Base-by-base conservation (phyloP, 2,888 invertebrate genomes). In the Drosophila pullipes region DNA sequence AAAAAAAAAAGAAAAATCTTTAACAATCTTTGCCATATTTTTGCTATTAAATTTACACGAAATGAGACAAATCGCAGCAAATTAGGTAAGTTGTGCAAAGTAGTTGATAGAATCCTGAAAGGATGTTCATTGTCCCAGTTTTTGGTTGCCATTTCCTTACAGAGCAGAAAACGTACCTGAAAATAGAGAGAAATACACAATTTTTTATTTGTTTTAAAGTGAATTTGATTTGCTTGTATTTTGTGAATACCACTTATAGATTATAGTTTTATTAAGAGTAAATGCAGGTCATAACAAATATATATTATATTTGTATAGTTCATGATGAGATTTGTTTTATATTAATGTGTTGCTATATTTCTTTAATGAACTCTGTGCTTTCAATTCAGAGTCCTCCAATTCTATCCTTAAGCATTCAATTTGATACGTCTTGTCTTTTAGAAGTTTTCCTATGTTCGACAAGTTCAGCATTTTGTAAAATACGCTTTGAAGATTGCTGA, bases 11-110 rank as follows among this genome's bases (percentile, higher is more conserved):
- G 33, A 37, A 16, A 59, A 44, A 22, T 39, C 7, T 61, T 58
- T 30, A 4, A 63, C 54, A 59, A 69, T 30, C 57, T 67, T 41
- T 37, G 25, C 52, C 35, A 52, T 41, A 70, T 37, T 62, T 55
- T 31, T 47, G 37, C 49, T 49, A 66, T 81, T 39, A 55, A 44
- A 53, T 57, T 57, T 47, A 9, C 33, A 11, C 41, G 16, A 47
- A 66, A 35, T 22, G 55, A 58, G 61, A 53, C 28, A 57, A 66
- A 64, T 62, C 60, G 44, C 69, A 69, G 63, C 73, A 80, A 88
- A 83, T 87, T 83, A 76, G 86, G 80, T 86, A 87, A 87, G 83
- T 85, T 75, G 75, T 70, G 60, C 60, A 35, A 59, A 62, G 57
- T 64, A 82, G 73, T 83, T 88, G 80, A 81, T 79, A 86, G 79